phyloP scores from a whole-genome alignment of 2,888 invertebrate species.

The Hirtodrosophila duncani region DNA sequence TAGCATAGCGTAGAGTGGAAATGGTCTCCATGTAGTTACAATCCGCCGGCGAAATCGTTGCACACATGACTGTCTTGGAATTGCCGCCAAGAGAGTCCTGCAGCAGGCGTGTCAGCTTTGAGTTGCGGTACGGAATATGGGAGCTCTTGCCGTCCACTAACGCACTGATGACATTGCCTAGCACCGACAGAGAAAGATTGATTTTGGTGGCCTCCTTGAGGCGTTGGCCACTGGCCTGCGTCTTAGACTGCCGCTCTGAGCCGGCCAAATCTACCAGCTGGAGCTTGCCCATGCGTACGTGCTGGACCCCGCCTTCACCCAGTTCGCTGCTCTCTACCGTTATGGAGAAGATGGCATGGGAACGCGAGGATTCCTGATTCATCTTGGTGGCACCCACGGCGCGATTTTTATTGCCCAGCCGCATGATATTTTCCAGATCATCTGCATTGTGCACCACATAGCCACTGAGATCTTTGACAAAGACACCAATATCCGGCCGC shows the following conservation, averaged over 20 bases:
- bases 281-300: conserved; percentile 96
- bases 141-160: conserved; percentile 97
- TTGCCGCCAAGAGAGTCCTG: conserved; percentile 99
- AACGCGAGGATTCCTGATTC: conserved; percentile 97
- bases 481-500: conserved; percentile 95
- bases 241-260: conserved; percentile 97
- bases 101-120: conserved; percentile 94
- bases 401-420: conserved; percentile 96
- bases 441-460: conserved; percentile 99
- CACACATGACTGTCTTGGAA: conserved; percentile 97
- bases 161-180: conserved; percentile 99
- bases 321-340: conserved; percentile 96
- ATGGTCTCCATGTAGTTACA: conserved; percentile 98
- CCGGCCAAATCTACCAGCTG: conserved; percentile 99
- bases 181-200: conserved; percentile 96
- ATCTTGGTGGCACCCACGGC: conserved; percentile 95
- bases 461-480: conserved; percentile 97
- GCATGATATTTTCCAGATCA: conserved; percentile 96
- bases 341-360: conserved; percentile 98
- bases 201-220: conserved; percentile 98
- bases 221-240: conserved; percentile 94
- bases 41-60: conserved; percentile 97
- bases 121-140: conserved; percentile 98
- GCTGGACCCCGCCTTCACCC: conserved; percentile 88
- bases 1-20: conserved; percentile 97